Evolutionary conservation across 2,888 invertebrate species (phyloP), one percentile per base, ranked within the genome.

Genomic region (Acanthosepion esculentum): DNA sequence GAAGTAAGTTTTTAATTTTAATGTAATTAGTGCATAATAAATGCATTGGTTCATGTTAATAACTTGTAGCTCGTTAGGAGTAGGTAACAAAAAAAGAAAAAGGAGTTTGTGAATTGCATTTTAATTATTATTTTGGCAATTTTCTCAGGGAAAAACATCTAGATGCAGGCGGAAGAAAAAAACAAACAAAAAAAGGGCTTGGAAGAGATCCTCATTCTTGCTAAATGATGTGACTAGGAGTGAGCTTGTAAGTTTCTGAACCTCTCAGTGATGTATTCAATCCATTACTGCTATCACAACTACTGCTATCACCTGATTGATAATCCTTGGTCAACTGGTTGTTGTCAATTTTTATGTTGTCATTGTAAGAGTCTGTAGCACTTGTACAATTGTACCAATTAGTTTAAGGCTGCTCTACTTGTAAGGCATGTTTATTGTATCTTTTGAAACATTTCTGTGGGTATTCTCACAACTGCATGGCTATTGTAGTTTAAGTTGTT

Each of bases 91-190:
- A 50, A 41, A 41, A 55, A 59, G 23, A 23, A 4, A 59, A 78
- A 78, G 8, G 12, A 78, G 78, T 78, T n/a, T 78, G 33, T 78
- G n/a, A 78, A 78, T 33, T 78, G 78, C 78, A 78, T 78, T 78
- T 78, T 78, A 78, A 78, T 78, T n/a, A 78, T 78, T 78, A 78
- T 78, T 78, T 78, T 78, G 78, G 78, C 78, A n/a, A 78, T 78
- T 78, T 78, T 78, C 78, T 78, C 78, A 78, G 78, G 78, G 78
- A n/a, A 78, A 78, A 78, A 78, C 78, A n/a, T n/a, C 78, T 78
- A 78, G n/a, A 78, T 78, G 78, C 78, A 78, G 78, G n/a, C 78
- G 78, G 78, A 78, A 78, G 78, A 78, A 78, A 78, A 78, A 78
- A 78, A 78, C 78, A 78, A 78, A 78, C 78, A 78, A n/a, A 78